Evolutionary conservation across 2,888 invertebrate species (phyloP).

Genomic region (Anthrax anthrax): DNA sequence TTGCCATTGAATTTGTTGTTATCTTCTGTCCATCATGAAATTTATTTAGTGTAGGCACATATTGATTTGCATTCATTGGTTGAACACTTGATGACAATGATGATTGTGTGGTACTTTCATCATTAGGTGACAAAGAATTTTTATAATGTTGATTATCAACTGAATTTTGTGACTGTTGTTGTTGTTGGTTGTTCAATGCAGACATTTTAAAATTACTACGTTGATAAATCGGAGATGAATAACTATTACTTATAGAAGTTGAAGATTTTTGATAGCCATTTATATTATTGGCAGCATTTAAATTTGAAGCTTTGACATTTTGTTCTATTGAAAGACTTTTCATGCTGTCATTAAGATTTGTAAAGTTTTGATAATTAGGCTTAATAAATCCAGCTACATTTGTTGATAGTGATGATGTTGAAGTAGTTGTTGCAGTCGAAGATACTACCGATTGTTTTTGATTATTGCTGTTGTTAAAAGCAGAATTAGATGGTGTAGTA

Average conservation of each 20-base stretch:
- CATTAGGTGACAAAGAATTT: too few relatives aligned
- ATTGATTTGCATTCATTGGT: too few relatives aligned
- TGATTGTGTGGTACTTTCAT: not conserved
- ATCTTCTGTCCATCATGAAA: too few relatives aligned
- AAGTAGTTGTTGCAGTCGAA: not conserved
- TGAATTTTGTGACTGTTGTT: constrained; percentile 12
- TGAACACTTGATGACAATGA: too few relatives aligned
- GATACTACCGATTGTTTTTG: not conserved
- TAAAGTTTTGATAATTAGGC: not conserved
- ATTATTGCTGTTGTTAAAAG: not conserved
- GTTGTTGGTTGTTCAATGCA: constrained; percentile 4
- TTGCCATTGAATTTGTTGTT: too few relatives aligned
- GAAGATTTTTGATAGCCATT: too few relatives aligned
- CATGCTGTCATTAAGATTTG: constrained; percentile 15
- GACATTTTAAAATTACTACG: too few relatives aligned
- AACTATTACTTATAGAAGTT: too few relatives aligned
- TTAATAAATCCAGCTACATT: not conserved
- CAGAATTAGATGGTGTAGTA: too few relatives aligned
- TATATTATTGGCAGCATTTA: too few relatives aligned
- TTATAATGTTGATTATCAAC: not conserved
- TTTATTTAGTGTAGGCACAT: too few relatives aligned
- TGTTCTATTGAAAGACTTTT: constrained; percentile 13
- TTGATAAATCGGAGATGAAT: too few relatives aligned
- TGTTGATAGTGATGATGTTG: not conserved
- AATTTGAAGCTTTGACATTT: not conserved